Base-by-base conservation (phyloP, 2,797 vertebrate species). In the Benthosema pterotum region DNA sequence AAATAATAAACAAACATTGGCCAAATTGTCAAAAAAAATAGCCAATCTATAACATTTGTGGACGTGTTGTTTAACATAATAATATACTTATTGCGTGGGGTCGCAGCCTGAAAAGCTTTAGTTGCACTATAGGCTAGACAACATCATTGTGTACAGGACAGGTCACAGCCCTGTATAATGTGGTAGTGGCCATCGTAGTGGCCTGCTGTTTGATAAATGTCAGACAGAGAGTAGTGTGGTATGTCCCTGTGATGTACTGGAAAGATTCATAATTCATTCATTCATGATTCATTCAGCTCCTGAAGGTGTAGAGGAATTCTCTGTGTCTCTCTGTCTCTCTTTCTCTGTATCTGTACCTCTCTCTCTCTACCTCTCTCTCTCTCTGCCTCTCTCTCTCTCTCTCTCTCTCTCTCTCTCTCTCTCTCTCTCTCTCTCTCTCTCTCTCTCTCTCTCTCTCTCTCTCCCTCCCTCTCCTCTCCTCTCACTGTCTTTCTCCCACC, bases 361-460 rank as follows among this genome's bases (percentile, higher is more conserved):
- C 69, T 61, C 64, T 58, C 54, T 62, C 54, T 59, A 70, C 42
- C 42, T 7, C 52, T 43, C 25, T 38, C 28, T 13, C 16, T 47
- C n/a, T 14, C 3, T 5, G n/a, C 6, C 15, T 16, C 38, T 42
- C 32, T 2, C 14, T 13, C 6, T 16, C 11, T 11, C 5, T 56
- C 16, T 25, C 25, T 9, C 11, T 11, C 11, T 19, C 18, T 42
- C 13, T 15, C 17, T n/a, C 55, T 17, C n/a, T 42, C 42, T 13
- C 55, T 8, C 12, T 16, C 19, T 19, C 7, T 14, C 9, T 9
- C 12, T 13, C 19, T 47, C 42, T 25, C 17, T 13, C n/a, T 42
- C 22, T 16, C 16, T 8, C n/a, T n/a, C n/a, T n/a, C n/a, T 43
- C 56, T n/a, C 43, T 52, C 69, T 61, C 64, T 58, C 54, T 62